Conservation (phyloP, 1,140 invertebrate genomes). For the Heterodera schachtii region DNA sequence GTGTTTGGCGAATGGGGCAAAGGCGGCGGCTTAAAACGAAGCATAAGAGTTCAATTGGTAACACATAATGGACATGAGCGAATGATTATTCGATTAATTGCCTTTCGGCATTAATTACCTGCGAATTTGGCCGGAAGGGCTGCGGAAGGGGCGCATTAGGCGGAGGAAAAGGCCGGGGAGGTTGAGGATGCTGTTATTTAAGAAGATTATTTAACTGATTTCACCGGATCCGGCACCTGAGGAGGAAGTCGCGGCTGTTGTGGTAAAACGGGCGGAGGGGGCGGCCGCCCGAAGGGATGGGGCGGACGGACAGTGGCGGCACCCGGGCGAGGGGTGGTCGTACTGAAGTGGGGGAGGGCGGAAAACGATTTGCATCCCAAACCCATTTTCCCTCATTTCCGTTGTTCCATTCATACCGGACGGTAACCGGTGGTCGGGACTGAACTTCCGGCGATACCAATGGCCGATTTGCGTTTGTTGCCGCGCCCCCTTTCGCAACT, state of each 20-base stretch:
- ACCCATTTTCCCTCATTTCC: too few relatives aligned
- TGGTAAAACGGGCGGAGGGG: conserved; percentile 6
- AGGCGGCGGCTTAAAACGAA: conserved; percentile 7
- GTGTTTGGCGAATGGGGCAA: background rate
- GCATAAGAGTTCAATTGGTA: conserved; percentile 2
- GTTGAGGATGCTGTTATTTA: conserved; percentile 47
- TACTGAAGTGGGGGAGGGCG: conserved; percentile 19
- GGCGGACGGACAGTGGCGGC: background rate
- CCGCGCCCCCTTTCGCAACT: background rate
- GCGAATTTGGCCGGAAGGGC: background rate
- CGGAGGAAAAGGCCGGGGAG: conserved; percentile 43
- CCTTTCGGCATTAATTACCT: conserved; percentile 34
- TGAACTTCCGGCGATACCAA: conserved; percentile 34
- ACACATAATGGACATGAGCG: too few relatives aligned
- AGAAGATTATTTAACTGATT: conserved; percentile 40
- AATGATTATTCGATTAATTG: background rate
- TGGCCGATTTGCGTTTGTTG: conserved; percentile 22
- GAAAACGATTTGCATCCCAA: conserved; percentile 2
- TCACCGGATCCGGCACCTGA: conserved; percentile 41
- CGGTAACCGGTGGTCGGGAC: conserved; percentile 38
- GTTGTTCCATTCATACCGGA: conserved; percentile 31
- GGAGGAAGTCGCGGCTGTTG: conserved; percentile 32
- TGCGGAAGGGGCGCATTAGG: conserved; percentile 20
- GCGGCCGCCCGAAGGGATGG: conserved; percentile 8
- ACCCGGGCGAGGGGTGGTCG: background rate